Base-by-base conservation (phyloP, 2,888 invertebrate species). In the Microctonus hyperodae region DNA sequence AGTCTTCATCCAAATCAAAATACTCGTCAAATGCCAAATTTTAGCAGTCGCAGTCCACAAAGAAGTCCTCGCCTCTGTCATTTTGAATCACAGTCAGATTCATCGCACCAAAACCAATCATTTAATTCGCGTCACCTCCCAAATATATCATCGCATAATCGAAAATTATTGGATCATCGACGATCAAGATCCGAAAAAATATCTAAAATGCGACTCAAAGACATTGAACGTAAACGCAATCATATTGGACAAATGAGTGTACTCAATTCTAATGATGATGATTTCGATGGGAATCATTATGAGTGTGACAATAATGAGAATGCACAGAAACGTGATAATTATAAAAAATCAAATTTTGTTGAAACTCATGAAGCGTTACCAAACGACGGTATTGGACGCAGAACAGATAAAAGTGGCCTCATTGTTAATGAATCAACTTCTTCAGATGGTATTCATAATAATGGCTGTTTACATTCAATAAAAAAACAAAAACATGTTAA, bases 1-100 rank as follows among this genome's bases (percentile, higher is more conserved):
- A 81, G 81, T 40, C 65, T 84, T 31, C 83, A 83, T 70, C 83
- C 83, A 50, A 83, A 80, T 71, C 82, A 82, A 62, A 83, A 79
- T 61, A 83, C 81, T 0, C 70, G 82, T 57, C 83, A 81, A 63
- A 81, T 83, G 80, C 83, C 83, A 2, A 83, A 79, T 56, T 83
- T 83, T 22, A 81, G 83, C 0, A 80, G 80, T 51, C 79, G 77
- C 68, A 83, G 83, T 72, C 83, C 83, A 0, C 81, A 79, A 57
- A 73, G 78, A 33, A 83, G 82, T 68, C 83, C 83, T 0, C 75
- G 83, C 13, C 72, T 83, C 65, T 82, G 83, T 65, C 82, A 83
- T 25, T 84, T 83, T 28, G 82, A 83, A 31, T 72, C 78, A 0
- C 71, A 80, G 1, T 69, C 70, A 1, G 70, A 70, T n/a, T 48